Conservation (phyloP, 2,888 invertebrate genomes). For the Venustoraphidia nigricollis region DNA sequence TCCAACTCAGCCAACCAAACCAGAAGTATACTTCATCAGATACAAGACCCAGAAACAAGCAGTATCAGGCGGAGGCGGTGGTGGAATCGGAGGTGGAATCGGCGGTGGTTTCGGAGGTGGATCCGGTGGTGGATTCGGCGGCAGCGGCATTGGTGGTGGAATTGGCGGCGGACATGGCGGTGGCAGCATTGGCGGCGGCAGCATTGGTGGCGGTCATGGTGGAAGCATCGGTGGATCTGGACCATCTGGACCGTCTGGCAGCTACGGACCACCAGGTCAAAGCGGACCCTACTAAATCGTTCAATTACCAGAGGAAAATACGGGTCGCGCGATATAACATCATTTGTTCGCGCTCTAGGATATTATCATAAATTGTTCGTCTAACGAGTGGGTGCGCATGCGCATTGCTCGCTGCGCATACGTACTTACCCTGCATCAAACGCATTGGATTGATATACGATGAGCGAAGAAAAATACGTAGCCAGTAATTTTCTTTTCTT, state of each 20-base stretch:
- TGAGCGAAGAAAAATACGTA: too few species aligned
- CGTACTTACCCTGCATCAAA: too few species aligned
- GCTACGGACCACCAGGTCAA: constrained; percentile 28
- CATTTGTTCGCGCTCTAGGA: not conserved
- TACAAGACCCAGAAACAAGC: constrained; percentile 54
- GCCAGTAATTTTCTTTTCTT: not conserved
- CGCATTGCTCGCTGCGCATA: not conserved
- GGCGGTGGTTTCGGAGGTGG: constrained; percentile 25
- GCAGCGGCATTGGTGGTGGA: constrained; percentile 11
- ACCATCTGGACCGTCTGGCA: constrained; percentile 30
- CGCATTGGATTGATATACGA: too few species aligned
- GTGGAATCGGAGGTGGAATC: constrained; percentile 22
- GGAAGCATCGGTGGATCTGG: constrained; percentile 24
- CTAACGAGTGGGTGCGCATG: not conserved
- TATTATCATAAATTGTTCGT: too few species aligned
- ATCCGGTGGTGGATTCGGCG: constrained; percentile 15
- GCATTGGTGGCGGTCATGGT: constrained; percentile 19
- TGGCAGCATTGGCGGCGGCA: constrained; percentile 15
- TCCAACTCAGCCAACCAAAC: constrained; percentile 74
- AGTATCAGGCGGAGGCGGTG: constrained; percentile 28
- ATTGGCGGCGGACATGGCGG: constrained; percentile 19
- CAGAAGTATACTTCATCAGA: constrained; percentile 80
- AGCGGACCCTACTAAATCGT: constrained; percentile 26
- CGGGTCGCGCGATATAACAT: constrained; percentile 7
- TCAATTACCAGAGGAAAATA: not conserved